Percentiles rank a stretch among this genome's conserved stretches.
These are phyloP conservation scores for Caranx ignobilis DNA, from an alignment of 2,113 vertebrate genomes.

Conservation along the genomic window DNA sequence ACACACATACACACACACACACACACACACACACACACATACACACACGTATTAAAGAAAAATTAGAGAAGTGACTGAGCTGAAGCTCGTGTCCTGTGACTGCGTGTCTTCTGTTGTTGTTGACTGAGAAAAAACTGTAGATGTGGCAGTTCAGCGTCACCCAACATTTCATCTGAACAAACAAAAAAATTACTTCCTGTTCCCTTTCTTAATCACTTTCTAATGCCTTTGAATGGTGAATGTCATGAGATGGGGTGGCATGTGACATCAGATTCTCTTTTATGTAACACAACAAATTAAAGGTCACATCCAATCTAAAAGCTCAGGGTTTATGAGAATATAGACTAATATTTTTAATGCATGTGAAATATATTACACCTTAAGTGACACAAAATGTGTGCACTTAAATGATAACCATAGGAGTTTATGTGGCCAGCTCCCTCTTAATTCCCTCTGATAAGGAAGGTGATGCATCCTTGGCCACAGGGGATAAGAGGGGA, in stretches of 20 bases:
- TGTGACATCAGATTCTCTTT: slow-evolving; percentile 17
- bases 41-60: neutral
- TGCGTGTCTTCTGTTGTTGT: neutral
- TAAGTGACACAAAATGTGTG: neutral
- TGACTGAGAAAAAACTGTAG: neutral
- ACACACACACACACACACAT: neutral
- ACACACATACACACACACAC: neutral
- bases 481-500: too few relatives aligned
- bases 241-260: slow-evolving; percentile 26
- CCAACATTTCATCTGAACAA: neutral
- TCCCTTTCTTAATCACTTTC: slow-evolving; percentile 21
- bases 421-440: neutral
- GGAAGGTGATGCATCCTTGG: too few relatives aligned
- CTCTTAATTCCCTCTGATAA: neutral
- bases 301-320: too few relatives aligned
- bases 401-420: neutral
- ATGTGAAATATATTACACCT: neutral
- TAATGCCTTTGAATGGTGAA: neutral
- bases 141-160: slow-evolving; percentile 10
- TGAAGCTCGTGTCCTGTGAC: neutral
- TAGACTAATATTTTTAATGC: neutral
- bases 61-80: neutral
- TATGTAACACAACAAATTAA: too few relatives aligned
- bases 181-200: slow-evolving; percentile 56
- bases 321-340: too few relatives aligned